Evolutionary conservation across 64 coral and sea anemone genomes (phyloP).

Genomic region (Anthopleura sola): DNA sequence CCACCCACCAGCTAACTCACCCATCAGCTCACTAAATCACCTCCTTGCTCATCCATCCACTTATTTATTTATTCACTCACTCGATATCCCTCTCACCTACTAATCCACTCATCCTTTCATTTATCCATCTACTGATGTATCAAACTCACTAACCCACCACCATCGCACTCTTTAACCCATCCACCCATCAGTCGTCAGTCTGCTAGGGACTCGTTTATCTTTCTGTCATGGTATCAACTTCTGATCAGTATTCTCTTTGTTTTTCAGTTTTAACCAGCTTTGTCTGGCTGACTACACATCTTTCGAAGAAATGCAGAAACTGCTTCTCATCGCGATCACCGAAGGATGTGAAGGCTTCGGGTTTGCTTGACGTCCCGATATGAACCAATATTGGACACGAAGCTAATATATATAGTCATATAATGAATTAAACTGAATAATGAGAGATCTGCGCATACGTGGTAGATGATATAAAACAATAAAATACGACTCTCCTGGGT

Average conservation of each 20-base stretch:
- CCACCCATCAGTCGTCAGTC: neutral
- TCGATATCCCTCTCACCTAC: too few species aligned
- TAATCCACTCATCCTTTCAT: too few species aligned
- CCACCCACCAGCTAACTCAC: neutral
- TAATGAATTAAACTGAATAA: neutral
- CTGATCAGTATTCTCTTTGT: neutral
- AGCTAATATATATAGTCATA: neutral
- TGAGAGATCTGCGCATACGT: neutral
- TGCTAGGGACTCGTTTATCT: neutral
- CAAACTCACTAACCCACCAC: too few species aligned
- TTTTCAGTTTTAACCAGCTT: conserved; percentile 93
- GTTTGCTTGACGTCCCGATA: conserved; percentile 57
- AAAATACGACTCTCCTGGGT: neutral
- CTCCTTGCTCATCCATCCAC: too few species aligned
- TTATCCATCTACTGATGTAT: too few species aligned
- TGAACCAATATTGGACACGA: too few species aligned
- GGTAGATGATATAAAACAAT: neutral
- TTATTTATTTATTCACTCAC: too few species aligned
- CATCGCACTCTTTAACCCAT: too few species aligned
- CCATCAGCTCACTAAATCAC: too few species aligned
- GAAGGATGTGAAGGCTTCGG: conserved; percentile 97
- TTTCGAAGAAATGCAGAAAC: conserved; percentile 80
- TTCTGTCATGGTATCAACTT: neutral
- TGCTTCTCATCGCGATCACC: conserved; percentile 80
- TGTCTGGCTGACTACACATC: conserved; percentile 84